phyloP scores from a whole-genome alignment of 1,140 invertebrate genomes.

The Caerostris darwini region DNA sequence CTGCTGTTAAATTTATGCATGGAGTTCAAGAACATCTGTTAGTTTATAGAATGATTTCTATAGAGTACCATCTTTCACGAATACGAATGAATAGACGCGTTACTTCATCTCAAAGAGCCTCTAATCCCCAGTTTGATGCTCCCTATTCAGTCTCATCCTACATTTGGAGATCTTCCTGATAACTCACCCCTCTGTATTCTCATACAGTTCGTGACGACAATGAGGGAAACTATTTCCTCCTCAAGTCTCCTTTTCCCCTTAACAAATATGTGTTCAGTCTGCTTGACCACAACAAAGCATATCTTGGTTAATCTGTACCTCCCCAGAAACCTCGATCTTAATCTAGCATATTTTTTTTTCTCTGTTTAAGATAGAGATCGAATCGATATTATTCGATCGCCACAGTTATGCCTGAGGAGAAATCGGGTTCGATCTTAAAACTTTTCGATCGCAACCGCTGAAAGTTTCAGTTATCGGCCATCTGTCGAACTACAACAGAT shows the following conservation, averaged over 20 bases:
- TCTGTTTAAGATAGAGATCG: background rate
- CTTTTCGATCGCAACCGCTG: background rate
- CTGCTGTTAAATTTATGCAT: background rate
- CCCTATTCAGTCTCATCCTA: background rate
- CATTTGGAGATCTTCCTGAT: background rate
- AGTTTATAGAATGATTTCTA: background rate
- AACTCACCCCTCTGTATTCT: background rate
- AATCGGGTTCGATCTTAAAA: background rate
- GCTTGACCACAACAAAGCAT: background rate
- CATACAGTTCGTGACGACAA: conserved; percentile 5
- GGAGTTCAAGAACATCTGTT: background rate
- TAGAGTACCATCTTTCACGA: background rate
- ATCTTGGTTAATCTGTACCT: background rate
- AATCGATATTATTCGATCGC: background rate
- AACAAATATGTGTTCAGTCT: background rate
- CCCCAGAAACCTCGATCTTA: background rate
- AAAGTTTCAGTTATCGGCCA: background rate
- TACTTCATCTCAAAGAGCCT: background rate
- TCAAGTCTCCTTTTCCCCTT: background rate
- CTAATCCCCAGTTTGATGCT: background rate
- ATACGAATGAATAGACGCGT: background rate
- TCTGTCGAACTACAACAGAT: conserved; percentile 33
- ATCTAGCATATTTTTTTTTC: background rate
- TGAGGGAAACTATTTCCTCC: background rate
- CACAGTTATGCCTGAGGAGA: background rate